Percentiles rank a stretch among this genome's conserved stretches.
Evolutionary conservation across 2,113 vertebrate genomes (phyloP).

Genomic region (Nannobrachium achirus): DNA sequence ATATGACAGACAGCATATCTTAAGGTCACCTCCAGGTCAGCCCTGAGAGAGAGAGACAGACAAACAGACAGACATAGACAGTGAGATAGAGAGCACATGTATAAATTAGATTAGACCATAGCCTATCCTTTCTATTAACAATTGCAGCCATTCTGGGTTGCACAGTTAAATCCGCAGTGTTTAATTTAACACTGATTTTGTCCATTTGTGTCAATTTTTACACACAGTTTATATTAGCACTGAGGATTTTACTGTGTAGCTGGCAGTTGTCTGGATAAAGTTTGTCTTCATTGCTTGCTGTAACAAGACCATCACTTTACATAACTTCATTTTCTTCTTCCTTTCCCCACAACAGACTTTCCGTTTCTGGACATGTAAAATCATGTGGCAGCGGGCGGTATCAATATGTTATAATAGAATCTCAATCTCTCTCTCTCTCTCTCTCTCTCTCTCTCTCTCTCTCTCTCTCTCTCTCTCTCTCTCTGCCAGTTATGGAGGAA

Average conservation of each 20-base stretch:
- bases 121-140: constrained; percentile 38
- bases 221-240: not conserved
- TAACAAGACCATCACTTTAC: constrained; percentile 61
- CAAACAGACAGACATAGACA: not conserved
- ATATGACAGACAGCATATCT: constrained; percentile 32
- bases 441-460: constrained; percentile 32
- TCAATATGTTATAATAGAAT: constrained; percentile 73
- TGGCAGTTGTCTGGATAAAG: constrained; percentile 30
- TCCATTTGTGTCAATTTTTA: not conserved
- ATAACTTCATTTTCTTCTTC: constrained; percentile 48
- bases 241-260: constrained; percentile 1
- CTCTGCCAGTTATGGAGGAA: constrained; percentile 72
- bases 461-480: constrained; percentile 17
- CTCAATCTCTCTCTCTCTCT: constrained; percentile 19
- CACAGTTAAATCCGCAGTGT: not conserved
- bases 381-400: constrained; percentile 70
- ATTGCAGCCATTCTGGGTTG: constrained; percentile 24
- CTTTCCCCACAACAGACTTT: constrained; percentile 47
- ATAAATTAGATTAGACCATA: constrained; percentile 31
- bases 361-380: constrained; percentile 68
- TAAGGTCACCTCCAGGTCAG: constrained; percentile 14
- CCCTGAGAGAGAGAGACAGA: not conserved
- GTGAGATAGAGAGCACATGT: constrained; percentile 16
- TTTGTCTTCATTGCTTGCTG: constrained; percentile 63
- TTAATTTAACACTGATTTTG: no score